phyloP scores from a whole-genome alignment of 2,888 invertebrate genomes.

The Schrankia costaestrigalis region DNA sequence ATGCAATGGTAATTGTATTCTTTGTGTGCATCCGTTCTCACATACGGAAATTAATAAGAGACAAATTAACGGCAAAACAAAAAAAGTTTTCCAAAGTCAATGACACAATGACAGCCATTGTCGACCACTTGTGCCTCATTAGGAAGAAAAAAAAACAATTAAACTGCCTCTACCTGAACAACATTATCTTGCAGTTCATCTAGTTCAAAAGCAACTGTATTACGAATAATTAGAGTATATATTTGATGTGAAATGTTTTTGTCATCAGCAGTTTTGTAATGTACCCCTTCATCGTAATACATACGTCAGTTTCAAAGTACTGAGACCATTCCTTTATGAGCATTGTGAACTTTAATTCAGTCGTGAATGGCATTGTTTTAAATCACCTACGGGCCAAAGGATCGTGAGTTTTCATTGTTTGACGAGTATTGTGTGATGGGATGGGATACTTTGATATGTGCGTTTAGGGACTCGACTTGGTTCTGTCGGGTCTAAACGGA shows the following conservation, averaged over 20 bases:
- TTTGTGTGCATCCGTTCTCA: slow-evolving; percentile 44
- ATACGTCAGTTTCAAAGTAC: slow-evolving; percentile 57
- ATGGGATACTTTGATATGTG: slow-evolving; percentile 32
- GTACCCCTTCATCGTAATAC: slow-evolving; percentile 48
- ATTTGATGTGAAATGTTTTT: slow-evolving; percentile 25
- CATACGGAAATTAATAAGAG: slow-evolving; percentile 53
- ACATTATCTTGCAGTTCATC: slow-evolving; percentile 19
- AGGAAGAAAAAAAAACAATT: slow-evolving; percentile 73
- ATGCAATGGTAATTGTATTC: slow-evolving; percentile 36
- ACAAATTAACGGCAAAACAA: slow-evolving; percentile 61
- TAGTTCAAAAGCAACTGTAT: slow-evolving; percentile 26
- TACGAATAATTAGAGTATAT: slow-evolving; percentile 26
- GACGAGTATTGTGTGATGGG: slow-evolving; percentile 31
- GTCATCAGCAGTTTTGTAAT: slow-evolving; percentile 17
- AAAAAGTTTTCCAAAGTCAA: slow-evolving; percentile 53
- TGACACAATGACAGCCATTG: slow-evolving; percentile 71
- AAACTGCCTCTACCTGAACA: slow-evolving; percentile 53
- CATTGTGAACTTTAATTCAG: slow-evolving; percentile 71
- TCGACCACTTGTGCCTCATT: slow-evolving; percentile 76
- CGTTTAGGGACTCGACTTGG: slow-evolving; percentile 21
- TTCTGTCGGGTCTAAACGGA: slow-evolving; percentile 12
- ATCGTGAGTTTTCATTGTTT: slow-evolving; percentile 36
- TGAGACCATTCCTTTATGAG: slow-evolving; percentile 70
- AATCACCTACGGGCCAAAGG: slow-evolving; percentile 52
- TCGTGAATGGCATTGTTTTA: slow-evolving; percentile 70